Conservation (phyloP, 1,140 invertebrate species). For the Plectus sambesii region DNA sequence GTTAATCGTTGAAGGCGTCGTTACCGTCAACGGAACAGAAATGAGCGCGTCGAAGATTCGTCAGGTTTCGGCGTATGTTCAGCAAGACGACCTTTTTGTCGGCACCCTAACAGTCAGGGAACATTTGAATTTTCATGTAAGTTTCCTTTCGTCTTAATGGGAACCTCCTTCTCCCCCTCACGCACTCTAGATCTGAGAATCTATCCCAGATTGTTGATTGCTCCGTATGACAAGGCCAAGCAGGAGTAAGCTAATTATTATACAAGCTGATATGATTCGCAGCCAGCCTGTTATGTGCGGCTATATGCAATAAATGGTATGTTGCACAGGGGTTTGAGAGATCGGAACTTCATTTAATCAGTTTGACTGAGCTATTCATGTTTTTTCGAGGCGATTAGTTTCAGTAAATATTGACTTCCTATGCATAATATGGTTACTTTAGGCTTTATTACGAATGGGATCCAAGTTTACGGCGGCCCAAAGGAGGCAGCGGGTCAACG, state of each 20-base stretch:
- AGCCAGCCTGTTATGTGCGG: too few relatives aligned
- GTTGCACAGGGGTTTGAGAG: too few relatives aligned
- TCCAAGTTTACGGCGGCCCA: conserved; percentile 60
- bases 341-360: too few relatives aligned
- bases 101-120: conserved; percentile 74
- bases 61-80: conserved; percentile 75
- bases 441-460: conserved; percentile 84
- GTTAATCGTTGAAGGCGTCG: conserved; percentile 60
- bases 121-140: conserved; percentile 76
- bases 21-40: conserved; percentile 45
- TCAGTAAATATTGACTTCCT: too few relatives aligned
- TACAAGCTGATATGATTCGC: too few relatives aligned
- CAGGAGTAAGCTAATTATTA: too few relatives aligned
- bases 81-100: conserved; percentile 81
- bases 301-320: too few relatives aligned
- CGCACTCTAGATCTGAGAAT: background rate
- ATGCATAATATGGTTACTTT: conserved; percentile 26
- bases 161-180: background rate
- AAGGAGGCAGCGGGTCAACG: conserved; percentile 71
- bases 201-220: conserved; percentile 15
- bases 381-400: too few relatives aligned
- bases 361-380: too few relatives aligned
- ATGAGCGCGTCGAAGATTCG: conserved; percentile 55
- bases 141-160: conserved; percentile 20
- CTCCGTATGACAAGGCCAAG: too few relatives aligned